Evolutionary conservation across 2,113 vertebrate species (phyloP).

Genomic region (Gobiocypris rarus): DNA sequence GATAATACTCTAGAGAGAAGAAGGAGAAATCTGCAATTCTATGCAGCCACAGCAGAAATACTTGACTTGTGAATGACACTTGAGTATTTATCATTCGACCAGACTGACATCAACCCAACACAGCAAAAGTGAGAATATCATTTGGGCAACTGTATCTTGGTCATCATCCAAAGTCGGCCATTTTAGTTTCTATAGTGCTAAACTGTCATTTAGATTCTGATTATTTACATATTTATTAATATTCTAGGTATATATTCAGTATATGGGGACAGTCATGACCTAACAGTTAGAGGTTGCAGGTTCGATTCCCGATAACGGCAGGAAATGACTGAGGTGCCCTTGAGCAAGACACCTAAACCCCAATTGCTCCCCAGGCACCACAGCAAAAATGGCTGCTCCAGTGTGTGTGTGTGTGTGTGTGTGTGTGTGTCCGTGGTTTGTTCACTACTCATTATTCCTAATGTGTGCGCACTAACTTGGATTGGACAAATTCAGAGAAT

Average conservation of each 20-base stretch:
- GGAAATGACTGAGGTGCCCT: no score
- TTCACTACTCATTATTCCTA: no score
- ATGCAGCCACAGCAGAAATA: constrained; percentile 36
- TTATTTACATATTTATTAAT: background rate
- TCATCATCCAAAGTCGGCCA: background rate
- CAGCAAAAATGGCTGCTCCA: no score
- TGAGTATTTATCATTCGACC: background rate
- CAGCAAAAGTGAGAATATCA: background rate
- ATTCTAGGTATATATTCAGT: background rate
- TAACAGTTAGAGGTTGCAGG: no score
- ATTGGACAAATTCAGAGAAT: no score
- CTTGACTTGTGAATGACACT: background rate
- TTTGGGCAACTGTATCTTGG: background rate
- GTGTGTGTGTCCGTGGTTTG: no score
- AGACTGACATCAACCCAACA: background rate
- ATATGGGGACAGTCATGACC: background rate
- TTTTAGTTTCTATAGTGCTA: background rate
- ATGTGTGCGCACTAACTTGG: no score
- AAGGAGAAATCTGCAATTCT: background rate
- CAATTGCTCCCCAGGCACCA: no score
- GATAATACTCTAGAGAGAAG: constrained; percentile 20
- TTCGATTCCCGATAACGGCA: no score
- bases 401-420: no score
- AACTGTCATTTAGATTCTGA: background rate
- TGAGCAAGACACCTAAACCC: no score